Conservation (phyloP, 2,888 invertebrate genomes). For the Noctua comes region DNA sequence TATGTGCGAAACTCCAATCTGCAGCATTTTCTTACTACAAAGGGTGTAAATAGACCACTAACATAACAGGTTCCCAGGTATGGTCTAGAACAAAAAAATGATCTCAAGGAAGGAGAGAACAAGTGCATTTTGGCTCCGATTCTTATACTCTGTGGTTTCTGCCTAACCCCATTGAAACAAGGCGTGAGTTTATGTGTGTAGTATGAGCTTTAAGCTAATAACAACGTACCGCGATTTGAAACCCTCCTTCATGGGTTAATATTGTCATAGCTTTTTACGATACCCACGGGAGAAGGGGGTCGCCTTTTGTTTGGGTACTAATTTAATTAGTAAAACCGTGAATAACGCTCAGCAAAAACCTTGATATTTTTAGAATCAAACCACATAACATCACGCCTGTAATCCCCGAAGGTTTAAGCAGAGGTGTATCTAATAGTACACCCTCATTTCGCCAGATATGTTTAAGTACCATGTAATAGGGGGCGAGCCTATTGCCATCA, state of each 20-base stretch:
- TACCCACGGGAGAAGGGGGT: not conserved
- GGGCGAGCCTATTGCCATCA: too few relatives aligned
- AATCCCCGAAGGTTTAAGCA: too few relatives aligned
- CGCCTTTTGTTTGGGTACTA: not conserved
- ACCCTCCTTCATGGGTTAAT: slow-evolving; percentile 7
- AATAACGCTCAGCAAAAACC: not conserved
- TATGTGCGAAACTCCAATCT: not conserved
- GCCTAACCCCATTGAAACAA: not conserved
- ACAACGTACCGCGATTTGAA: not conserved
- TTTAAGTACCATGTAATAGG: too few relatives aligned
- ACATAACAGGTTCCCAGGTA: too few relatives aligned
- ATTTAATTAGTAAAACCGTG: not conserved
- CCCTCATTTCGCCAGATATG: too few relatives aligned
- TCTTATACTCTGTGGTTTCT: not conserved
- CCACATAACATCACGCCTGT: too few relatives aligned
- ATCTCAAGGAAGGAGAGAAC: too few relatives aligned
- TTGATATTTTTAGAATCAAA: not conserved
- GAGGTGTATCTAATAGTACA: too few relatives aligned
- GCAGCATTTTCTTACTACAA: not conserved
- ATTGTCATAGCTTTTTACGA: slow-evolving; percentile 13
- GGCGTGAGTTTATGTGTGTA: not conserved
- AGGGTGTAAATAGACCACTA: too few relatives aligned
- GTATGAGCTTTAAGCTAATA: not conserved
- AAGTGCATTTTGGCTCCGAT: too few relatives aligned
- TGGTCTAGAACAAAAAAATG: too few relatives aligned